Evolutionary conservation across 2,797 vertebrate species (phyloP).

Genomic region (Sylvilagus floridanus): DNA sequence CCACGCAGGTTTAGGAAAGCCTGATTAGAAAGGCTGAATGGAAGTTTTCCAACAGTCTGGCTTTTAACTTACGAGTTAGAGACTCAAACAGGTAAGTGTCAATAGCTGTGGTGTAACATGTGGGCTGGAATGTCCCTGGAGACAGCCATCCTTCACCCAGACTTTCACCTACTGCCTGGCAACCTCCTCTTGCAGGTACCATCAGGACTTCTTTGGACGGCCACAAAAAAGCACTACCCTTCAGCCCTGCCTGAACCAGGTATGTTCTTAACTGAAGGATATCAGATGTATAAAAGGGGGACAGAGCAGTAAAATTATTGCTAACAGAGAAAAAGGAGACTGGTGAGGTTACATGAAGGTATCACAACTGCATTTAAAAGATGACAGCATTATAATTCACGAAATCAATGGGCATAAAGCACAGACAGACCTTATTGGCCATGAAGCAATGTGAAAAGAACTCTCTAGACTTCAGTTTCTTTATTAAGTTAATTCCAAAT

Average conservation of each 20-base stretch:
- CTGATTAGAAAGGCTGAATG: not conserved
- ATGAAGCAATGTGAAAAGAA: slow-evolving; percentile 24
- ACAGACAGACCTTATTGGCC: slow-evolving; percentile 29
- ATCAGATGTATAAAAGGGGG: not conserved
- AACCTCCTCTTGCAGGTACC: slow-evolving; percentile 6
- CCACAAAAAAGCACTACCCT: not conserved
- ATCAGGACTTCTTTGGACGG: not conserved
- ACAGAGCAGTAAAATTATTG: not conserved
- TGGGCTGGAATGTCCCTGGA: slow-evolving; percentile 15
- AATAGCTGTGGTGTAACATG: not conserved
- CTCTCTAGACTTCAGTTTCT: not conserved
- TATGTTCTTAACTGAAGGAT: not conserved
- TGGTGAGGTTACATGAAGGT: slow-evolving; percentile 56
- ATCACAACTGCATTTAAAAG: slow-evolving; percentile 26
- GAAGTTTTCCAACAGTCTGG: slow-evolving; percentile 39
- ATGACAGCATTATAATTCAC: not conserved
- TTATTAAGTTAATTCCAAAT: slow-evolving; percentile 47
- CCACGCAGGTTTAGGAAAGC: not conserved
- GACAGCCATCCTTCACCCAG: not conserved
- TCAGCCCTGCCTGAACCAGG: not conserved
- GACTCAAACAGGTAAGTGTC: not conserved
- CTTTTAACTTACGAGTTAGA: slow-evolving; percentile 45
- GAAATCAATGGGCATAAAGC: slow-evolving; percentile 38
- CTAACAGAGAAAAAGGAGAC: not conserved
- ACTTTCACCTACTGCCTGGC: slow-evolving; percentile 54